Evolutionary conservation across 2,797 vertebrate species (phyloP).

Genomic region (Cossypha caffra): DNA sequence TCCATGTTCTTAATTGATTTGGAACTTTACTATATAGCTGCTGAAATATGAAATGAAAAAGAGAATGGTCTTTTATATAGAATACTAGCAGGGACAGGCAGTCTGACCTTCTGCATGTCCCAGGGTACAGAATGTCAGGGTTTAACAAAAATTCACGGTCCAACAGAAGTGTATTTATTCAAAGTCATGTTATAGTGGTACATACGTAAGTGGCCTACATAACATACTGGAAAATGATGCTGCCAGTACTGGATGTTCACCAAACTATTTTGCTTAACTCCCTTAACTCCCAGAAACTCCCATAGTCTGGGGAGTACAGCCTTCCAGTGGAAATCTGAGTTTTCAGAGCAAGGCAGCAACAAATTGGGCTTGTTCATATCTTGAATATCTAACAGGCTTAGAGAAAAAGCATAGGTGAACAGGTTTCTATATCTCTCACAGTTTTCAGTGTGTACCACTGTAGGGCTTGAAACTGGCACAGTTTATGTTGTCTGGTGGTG

Average conservation of each 20-base stretch:
- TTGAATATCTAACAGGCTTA: not conserved
- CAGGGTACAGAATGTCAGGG: not conserved
- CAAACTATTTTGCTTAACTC: not conserved
- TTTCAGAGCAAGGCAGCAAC: not conserved
- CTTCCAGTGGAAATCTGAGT: not conserved
- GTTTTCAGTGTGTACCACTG: not conserved
- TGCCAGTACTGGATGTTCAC: not conserved
- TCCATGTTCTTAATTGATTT: not conserved
- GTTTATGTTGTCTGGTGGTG: not conserved
- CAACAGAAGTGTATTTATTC: not conserved
- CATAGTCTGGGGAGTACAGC: not conserved
- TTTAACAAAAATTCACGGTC: not conserved
- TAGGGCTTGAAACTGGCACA: not conserved
- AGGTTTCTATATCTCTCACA: not conserved
- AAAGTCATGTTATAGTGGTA: not conserved
- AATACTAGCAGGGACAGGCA: not conserved
- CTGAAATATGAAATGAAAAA: not conserved
- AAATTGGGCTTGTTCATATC: not conserved
- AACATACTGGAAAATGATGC: not conserved
- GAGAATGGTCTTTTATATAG: not conserved
- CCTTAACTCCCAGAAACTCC: not conserved
- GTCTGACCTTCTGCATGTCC: not conserved
- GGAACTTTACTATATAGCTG: not conserved
- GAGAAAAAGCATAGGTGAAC: not conserved
- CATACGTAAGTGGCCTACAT: not conserved